Base-by-base conservation (phyloP, 2,888 invertebrate species). In the Synanthedon tipuliformis region DNA sequence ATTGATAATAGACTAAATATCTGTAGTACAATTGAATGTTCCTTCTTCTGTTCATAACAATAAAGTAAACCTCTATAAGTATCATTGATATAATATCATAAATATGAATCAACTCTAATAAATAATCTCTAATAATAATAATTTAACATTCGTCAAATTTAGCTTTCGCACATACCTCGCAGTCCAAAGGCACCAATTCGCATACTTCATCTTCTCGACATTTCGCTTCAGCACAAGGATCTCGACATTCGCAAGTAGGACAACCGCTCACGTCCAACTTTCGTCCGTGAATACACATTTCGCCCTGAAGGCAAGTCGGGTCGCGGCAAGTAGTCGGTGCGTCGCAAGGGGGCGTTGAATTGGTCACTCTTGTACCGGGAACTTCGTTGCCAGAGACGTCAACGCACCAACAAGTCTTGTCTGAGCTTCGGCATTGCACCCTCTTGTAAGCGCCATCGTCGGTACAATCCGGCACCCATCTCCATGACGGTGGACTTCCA, bases 401-500 rank as follows among this genome's bases (percentile, higher is more conserved):
- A 0, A 95, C 95, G 71, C 95, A 96, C 95, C 95, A 95, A 71
- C 95, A 95, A 59, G 89, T 86, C 23, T 89, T 87, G 23, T 89
- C 91, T 1, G 89, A 88, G 0, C 91, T 90, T 61, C 91, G 89
- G 66, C 95, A 95, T 66, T 95, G 95, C 0, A 94, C 89, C 2
- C 86, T 76, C 50, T 91, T 89, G 79, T 92, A 95, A 1, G 87
- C 82, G 0, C 95, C 95, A 53, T 91, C 91, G 0, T 84, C 81
- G 50, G 89, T 89, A 67, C 95, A 95, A 55, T 90, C 89, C 0
- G 95, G 95, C 13, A 95, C 90, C 75, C 92, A 93, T 52, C 91
- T 88, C 72, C 92, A 91, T 4, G 92, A 89, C 0, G 93, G 93
- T 0, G 95, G 95, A 53, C 92, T 92, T 1, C 94, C 94, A 11